Percentiles rank a stretch among this genome's conserved stretches.
These are phyloP conservation scores for Dyspetes luteomarginatus DNA, from an alignment of 2,888 invertebrate genomes.

Conservation along the genomic window DNA sequence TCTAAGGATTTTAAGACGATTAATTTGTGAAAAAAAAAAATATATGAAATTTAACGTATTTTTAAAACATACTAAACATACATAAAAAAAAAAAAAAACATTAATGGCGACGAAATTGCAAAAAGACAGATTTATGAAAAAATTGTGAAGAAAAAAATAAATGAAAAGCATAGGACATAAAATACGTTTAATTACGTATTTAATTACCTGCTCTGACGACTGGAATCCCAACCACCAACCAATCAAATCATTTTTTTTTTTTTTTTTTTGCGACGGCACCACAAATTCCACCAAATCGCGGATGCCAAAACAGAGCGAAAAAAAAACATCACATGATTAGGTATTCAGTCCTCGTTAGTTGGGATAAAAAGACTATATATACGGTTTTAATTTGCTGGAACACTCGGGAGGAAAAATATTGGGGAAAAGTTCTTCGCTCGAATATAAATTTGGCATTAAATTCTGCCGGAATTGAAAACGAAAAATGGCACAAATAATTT, in stretches of 20 bases:
- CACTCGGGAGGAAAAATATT: conserved; percentile 9
- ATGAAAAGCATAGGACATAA: conserved; percentile 39
- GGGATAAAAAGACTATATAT: conserved; percentile 62
- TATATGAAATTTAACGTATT: too few species aligned
- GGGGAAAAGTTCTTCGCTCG: neutral
- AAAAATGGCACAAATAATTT: neutral
- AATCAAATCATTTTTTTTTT: conserved; percentile 76
- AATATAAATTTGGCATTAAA: neutral
- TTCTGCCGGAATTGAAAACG: conserved; percentile 13
- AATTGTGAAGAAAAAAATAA: neutral
- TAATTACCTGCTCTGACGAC: conserved; percentile 83
- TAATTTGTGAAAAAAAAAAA: too few species aligned
- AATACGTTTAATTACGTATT: conserved; percentile 51
- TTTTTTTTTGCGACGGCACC: conserved; percentile 74
- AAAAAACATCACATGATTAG: conserved; percentile 80
- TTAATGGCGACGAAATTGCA: neutral
- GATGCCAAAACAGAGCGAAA: conserved; percentile 72
- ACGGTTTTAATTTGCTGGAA: conserved; percentile 38
- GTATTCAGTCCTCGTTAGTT: conserved; percentile 78
- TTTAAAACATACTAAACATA: too few species aligned
- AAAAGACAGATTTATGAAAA: neutral
- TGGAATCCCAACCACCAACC: conserved; percentile 82
- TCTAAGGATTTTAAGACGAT: neutral
- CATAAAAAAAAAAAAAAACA: neutral
- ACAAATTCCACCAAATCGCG: conserved; percentile 81